phyloP scores from a whole-genome alignment of 2,888 invertebrate genomes.

The Perdita meconis region DNA sequence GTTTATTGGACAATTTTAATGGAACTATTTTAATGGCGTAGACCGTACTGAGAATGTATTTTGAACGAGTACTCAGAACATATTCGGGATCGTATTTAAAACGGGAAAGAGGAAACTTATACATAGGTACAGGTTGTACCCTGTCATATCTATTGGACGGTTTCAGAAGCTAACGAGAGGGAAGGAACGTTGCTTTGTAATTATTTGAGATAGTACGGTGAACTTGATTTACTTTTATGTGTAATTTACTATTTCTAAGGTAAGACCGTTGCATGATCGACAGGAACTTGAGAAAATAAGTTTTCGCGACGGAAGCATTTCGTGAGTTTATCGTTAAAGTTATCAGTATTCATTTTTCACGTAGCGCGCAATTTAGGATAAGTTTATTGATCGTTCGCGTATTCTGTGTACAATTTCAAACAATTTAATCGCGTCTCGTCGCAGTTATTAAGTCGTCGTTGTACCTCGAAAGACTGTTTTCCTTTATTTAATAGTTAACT shows the following conservation, averaged over 20 bases:
- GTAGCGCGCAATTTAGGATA: constrained; percentile 54
- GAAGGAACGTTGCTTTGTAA: constrained; percentile 10
- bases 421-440: constrained; percentile 31
- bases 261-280: constrained; percentile 17
- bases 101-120: neutral
- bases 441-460: constrained; percentile 56
- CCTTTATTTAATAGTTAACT: constrained; percentile 63
- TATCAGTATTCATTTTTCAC: constrained; percentile 65
- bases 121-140: constrained; percentile 13
- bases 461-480: constrained; percentile 73
- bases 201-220: constrained; percentile 24
- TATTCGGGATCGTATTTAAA: constrained; percentile 22
- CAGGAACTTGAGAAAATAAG: constrained; percentile 17
- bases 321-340: constrained; percentile 52
- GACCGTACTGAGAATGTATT: constrained; percentile 16
- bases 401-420: constrained; percentile 19
- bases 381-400: constrained; percentile 43
- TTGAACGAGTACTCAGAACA: constrained; percentile 11
- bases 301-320: constrained; percentile 36
- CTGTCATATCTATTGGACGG: constrained; percentile 30
- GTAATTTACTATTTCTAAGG: constrained; percentile 33
- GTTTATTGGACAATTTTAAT: neutral
- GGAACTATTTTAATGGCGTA: constrained; percentile 3
- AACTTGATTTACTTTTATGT: constrained; percentile 31
- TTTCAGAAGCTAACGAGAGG: constrained; percentile 29